phyloP scores from a whole-genome alignment of 2,113 vertebrate genomes.

The Thalassarche chlororhynchos region DNA sequence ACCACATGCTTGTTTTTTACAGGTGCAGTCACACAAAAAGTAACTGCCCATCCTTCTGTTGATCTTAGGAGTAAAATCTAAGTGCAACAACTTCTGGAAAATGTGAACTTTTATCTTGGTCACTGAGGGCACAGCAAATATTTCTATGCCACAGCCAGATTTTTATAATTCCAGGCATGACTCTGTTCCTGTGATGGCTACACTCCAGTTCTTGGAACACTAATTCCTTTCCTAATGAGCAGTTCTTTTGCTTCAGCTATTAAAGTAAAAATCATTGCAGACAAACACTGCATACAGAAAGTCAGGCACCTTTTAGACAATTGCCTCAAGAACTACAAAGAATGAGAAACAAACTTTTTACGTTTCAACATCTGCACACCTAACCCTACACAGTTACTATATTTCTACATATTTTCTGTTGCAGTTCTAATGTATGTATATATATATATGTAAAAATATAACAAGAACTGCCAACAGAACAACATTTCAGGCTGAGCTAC shows the following conservation, averaged over 20 bases:
- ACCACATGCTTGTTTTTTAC: background rate
- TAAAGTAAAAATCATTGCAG: background rate
- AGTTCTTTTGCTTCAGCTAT: background rate
- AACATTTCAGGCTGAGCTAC: background rate
- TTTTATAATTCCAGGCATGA: background rate
- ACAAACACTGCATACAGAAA: background rate
- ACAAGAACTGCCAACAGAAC: background rate
- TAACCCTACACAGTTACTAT: background rate
- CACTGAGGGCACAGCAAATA: background rate
- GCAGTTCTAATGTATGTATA: background rate
- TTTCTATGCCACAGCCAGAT: background rate
- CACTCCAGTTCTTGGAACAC: background rate
- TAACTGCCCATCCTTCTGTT: background rate
- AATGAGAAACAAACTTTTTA: background rate
- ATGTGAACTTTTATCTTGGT: background rate
- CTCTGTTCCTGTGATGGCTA: background rate
- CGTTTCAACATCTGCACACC: background rate
- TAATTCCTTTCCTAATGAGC: background rate
- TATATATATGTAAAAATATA: background rate
- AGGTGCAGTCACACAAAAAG: background rate
- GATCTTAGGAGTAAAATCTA: background rate
- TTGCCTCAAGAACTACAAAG: background rate
- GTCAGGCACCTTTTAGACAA: background rate
- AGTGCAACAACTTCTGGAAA: background rate
- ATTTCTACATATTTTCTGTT: background rate